Percentiles rank a stretch among this genome's conserved stretches.
Conservation (phyloP, 2,797 vertebrate genomes). For the Todus mexicanus region DNA sequence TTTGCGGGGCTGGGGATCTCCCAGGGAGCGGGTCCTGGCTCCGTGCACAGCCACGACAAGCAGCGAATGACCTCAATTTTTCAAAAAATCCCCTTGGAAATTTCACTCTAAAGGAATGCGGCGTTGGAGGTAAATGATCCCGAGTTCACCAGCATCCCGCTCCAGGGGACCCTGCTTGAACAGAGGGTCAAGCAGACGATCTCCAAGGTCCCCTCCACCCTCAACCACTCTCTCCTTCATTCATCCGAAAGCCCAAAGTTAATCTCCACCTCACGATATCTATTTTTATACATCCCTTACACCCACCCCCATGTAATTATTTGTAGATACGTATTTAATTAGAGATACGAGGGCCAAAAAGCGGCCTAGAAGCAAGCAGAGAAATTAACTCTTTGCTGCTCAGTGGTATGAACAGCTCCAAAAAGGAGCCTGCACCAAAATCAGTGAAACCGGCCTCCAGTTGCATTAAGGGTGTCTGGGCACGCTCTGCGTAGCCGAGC, state of each 20-base stretch:
- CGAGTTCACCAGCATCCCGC: background rate
- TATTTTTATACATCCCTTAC: background rate
- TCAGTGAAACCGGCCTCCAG: accelerated
- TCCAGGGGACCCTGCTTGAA: background rate
- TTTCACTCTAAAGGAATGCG: slow-evolving; percentile 35
- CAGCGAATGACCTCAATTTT: background rate
- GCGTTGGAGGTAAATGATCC: slow-evolving; percentile 8
- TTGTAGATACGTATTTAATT: slow-evolving; percentile 17
- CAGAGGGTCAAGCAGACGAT: background rate
- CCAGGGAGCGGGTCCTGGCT: background rate
- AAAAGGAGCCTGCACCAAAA: background rate
- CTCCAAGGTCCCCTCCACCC: background rate
- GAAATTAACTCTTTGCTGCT: background rate
- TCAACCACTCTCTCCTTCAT: background rate
- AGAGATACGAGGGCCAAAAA: slow-evolving; percentile 15
- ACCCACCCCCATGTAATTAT: background rate
- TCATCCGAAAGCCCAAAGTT: background rate
- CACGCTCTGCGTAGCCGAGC: background rate
- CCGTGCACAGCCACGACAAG: background rate
- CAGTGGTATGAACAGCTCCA: background rate
- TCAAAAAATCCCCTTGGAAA: background rate
- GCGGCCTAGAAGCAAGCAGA: background rate
- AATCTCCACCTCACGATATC: background rate
- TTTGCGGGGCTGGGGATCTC: background rate
- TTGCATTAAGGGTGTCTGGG: background rate